Evolutionary conservation across 2,797 vertebrate species (phyloP), one percentile per base, ranked within the genome.

Genomic region (Alauda arvensis): DNA sequence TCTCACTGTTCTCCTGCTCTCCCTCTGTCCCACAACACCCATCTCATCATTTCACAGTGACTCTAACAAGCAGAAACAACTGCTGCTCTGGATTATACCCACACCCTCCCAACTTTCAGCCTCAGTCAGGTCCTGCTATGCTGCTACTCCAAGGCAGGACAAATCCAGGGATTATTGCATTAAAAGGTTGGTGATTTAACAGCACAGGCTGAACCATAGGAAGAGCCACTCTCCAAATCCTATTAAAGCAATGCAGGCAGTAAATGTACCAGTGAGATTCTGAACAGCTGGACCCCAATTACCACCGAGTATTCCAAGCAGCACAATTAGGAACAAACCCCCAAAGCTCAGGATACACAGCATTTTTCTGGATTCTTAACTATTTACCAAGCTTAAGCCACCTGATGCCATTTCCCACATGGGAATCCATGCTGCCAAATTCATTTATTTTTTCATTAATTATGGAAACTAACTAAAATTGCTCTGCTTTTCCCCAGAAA

Each of bases 271-370:
- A 48, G 62, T 61, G 87, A 82, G 51, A 83, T 63, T 77, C 63
- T 56, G 77, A 95, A 85, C 85, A 91, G 93, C 88, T 83, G 90
- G 87, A 87, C 81, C 53, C 87, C 81, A 88, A 77, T 92, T 86
- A 94, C 53, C 77, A 67, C 31, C 3, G 2, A 78, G 67, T 51
- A 76, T 46, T 88, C 77, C 59, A 72, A 79, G 86, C 75, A 74
- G 71, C 55, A 81, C 83, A 83, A 61, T 85, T 60, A 89, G 79
- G 40, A 83, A 83, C 63, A 92, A 76, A 79, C 43, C 24, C 33
- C 65, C 46, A 51, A 53, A 83, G 67, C 68, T 85, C 87, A 78
- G 34, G 52, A 43, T 60, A 76, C 52, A 24, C 5, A 4, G 63
- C 71, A 39, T 87, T 89, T 78, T 85, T 62, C 76, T 74, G 80